These are phyloP conservation scores for Homalodisca vitripennis DNA, from an alignment of 1,140 invertebrate species.

Conservation along the genomic window DNA sequence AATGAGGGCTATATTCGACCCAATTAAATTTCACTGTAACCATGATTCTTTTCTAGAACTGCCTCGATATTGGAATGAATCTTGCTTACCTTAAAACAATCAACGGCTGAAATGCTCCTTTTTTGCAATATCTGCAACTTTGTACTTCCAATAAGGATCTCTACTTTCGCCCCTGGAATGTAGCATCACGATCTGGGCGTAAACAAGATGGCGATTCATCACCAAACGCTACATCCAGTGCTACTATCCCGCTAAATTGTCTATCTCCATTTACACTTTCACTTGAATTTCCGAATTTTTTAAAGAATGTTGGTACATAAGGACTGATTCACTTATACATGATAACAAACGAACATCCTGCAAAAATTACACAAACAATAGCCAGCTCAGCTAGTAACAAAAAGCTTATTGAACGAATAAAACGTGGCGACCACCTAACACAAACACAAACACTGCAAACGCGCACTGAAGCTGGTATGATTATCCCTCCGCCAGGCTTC, in stretches of 20 bases:
- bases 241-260: neutral
- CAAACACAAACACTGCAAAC: neutral
- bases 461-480: neutral
- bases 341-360: neutral
- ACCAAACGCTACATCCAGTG: neutral
- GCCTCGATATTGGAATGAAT: slow-evolving; percentile 4
- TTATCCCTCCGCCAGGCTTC: neutral
- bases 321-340: neutral
- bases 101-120: neutral
- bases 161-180: neutral
- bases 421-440: neutral
- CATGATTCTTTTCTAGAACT: slow-evolving; percentile 13
- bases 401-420: neutral
- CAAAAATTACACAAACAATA: neutral
- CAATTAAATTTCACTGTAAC: slow-evolving; percentile 17
- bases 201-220: neutral
- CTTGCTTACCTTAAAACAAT: neutral
- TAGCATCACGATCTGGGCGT: neutral
- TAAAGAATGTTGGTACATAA: neutral
- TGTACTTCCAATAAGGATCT: neutral
- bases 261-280: neutral
- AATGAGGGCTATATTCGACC: slow-evolving; percentile 6
- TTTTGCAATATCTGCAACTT: neutral
- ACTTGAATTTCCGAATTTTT: neutral
- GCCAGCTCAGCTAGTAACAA: neutral